phyloP scores from a whole-genome alignment of 2,888 invertebrate genomes.

The Nemapogon koenigi region DNA sequence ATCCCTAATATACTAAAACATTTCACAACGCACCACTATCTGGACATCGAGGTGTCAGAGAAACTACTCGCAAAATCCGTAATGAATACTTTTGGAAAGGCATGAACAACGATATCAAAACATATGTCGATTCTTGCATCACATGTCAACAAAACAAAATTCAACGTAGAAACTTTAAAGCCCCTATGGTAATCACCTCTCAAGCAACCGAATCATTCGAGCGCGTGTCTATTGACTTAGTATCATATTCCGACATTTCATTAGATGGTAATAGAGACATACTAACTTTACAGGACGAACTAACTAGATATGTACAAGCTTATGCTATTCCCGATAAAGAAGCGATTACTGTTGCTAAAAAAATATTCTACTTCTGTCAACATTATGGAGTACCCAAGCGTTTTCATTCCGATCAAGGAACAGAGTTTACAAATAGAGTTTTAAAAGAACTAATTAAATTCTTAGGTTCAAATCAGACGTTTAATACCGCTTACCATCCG shows the following conservation, averaged over 20 bases:
- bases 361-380: conserved; percentile 23
- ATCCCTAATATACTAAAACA: conserved; percentile 22
- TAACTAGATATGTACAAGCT: conserved; percentile 24
- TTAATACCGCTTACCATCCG: conserved; percentile 25
- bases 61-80: conserved; percentile 23
- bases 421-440: conserved; percentile 23
- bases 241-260: conserved; percentile 25
- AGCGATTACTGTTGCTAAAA: conserved; percentile 22
- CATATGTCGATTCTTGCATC: conserved; percentile 20
- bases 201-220: conserved; percentile 24
- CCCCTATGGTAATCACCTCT: conserved; percentile 26
- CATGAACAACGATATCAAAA: conserved; percentile 23
- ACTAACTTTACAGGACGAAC: conserved; percentile 24
- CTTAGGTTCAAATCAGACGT: conserved; percentile 22
- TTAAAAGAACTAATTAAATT: conserved; percentile 25
- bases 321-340: conserved; percentile 26
- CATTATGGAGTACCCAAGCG: conserved; percentile 25
- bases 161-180: conserved; percentile 22
- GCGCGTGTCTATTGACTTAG: conserved; percentile 24
- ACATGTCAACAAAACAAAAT: conserved; percentile 24
- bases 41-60: conserved; percentile 23
- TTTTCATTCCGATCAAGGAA: conserved; percentile 27
- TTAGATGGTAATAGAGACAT: conserved; percentile 22
- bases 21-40: conserved; percentile 23
- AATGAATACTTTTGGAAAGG: conserved; percentile 24